Evolutionary conservation across 2,888 invertebrate species (phyloP).

Genomic region (Tuberolachnus salignus): DNA sequence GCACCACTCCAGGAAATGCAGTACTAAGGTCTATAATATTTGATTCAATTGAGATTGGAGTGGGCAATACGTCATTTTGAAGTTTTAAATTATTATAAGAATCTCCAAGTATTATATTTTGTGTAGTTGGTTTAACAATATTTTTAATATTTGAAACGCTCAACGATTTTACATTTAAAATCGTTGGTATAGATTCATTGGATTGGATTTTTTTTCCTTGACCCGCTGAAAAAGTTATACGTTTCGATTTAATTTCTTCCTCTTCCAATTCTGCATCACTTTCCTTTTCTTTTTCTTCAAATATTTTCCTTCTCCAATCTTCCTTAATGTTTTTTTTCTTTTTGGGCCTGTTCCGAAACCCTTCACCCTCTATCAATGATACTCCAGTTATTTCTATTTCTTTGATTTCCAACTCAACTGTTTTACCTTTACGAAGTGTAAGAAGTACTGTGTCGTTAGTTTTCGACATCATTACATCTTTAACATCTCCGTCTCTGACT

Average conservation of each 20-base stretch:
- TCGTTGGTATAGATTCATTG: constrained; percentile 10
- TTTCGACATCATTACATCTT: constrained; percentile 78
- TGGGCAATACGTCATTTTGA: constrained; percentile 62
- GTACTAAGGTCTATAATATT: constrained; percentile 66
- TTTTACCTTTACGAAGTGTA: constrained; percentile 75
- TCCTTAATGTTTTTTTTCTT: constrained; percentile 67
- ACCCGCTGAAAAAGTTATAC: constrained; percentile 24
- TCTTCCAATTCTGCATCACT: constrained; percentile 58
- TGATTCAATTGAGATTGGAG: constrained; percentile 66
- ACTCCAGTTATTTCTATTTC: constrained; percentile 69
- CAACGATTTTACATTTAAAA: constrained; percentile 21
- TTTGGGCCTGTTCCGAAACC: constrained; percentile 67
- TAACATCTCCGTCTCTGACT: constrained; percentile 77
- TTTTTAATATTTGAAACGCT: constrained; percentile 35
- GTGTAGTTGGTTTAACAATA: constrained; percentile 19
- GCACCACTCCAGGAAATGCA: constrained; percentile 61
- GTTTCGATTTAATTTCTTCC: constrained; percentile 45
- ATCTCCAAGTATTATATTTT: constrained; percentile 6
- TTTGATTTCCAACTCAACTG: constrained; percentile 75
- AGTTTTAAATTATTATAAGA: constrained; percentile 56
- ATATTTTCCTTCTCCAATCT: constrained; percentile 73
- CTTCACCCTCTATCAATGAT: constrained; percentile 74
- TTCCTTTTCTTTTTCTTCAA: constrained; percentile 70
- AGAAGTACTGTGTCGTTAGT: constrained; percentile 77
- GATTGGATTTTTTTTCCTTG: constrained; percentile 27